These are phyloP conservation scores for Adrianichthys oophorus DNA, from an alignment of 2,797 vertebrate genomes.

Conservation along the genomic window DNA sequence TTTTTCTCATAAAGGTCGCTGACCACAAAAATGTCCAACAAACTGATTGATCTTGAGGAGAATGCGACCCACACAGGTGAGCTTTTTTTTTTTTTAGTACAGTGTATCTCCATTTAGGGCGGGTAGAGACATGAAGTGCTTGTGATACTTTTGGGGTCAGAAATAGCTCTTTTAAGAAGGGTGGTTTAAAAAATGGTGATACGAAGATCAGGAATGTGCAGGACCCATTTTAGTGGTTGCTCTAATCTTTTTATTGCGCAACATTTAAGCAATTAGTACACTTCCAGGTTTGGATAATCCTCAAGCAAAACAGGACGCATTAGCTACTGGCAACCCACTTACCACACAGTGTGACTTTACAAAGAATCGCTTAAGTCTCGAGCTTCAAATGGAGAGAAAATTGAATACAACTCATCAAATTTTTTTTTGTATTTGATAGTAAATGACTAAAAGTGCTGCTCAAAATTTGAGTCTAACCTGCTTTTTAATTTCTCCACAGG, in stretches of 20 bases:
- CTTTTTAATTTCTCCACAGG: constrained; percentile 70
- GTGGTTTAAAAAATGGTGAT: neutral
- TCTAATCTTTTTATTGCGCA: constrained; percentile 63
- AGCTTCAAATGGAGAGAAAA: neutral
- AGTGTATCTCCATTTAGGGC: neutral
- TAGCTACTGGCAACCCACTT: neutral
- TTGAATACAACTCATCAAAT: too few relatives aligned
- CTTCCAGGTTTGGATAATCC: constrained; percentile 38
- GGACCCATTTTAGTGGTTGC: constrained; percentile 28
- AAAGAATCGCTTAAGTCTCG: neutral
- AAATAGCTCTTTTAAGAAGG: constrained; percentile 1
- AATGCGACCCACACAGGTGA: constrained; percentile 89
- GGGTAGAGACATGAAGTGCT: neutral
- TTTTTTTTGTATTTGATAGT: neutral
- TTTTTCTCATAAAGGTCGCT: constrained; percentile 38
- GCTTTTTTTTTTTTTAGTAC: neutral
- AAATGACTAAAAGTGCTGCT: too few relatives aligned
- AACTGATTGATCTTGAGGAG: constrained; percentile 82
- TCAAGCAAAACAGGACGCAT: neutral
- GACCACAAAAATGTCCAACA: constrained; percentile 69
- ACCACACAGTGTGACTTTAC: too few relatives aligned
- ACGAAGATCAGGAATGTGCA: constrained; percentile 3
- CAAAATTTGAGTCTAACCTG: neutral
- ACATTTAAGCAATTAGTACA: constrained; percentile 36
- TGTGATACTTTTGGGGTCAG: neutral